Percentiles rank a stretch among this genome's conserved stretches.
Evolutionary conservation across 1,140 invertebrate genomes (phyloP).

Genomic region (Scaptomyza hsui): DNA sequence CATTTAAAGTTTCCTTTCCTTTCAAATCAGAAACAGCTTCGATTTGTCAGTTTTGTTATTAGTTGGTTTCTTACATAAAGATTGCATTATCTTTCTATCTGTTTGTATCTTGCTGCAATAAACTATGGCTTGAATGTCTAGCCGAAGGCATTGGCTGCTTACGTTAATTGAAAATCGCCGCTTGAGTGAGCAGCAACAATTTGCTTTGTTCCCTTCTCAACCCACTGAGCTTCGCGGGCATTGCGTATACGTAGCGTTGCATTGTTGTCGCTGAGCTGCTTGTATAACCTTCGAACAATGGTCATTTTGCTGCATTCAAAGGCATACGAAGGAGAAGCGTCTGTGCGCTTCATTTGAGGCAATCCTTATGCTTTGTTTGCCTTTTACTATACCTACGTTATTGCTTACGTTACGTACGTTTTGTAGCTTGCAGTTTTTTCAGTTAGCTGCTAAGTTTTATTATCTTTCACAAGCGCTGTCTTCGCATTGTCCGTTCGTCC

Average conservation of each 20-base stretch:
- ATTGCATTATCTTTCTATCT: neutral
- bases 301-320: constrained; percentile 25
- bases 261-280: constrained; percentile 31
- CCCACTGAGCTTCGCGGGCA: constrained; percentile 22
- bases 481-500: constrained; percentile 13
- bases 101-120: neutral
- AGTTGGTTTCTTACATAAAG: no score
- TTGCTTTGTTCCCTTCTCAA: constrained; percentile 36
- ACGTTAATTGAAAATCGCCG: constrained; percentile 70
- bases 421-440: constrained; percentile 59
- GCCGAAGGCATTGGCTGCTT: constrained; percentile 43
- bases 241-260: constrained; percentile 59
- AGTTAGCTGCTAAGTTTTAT: constrained; percentile 60
- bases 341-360: constrained; percentile 66
- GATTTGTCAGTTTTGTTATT: no score
- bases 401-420: constrained; percentile 44
- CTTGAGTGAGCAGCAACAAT: constrained; percentile 50
- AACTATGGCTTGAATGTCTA: constrained; percentile 4
- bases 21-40: no score
- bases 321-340: constrained; percentile 17
- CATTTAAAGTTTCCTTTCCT: no score
- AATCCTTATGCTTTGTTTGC: constrained; percentile 69
- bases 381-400: constrained; percentile 11
- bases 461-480: constrained; percentile 43
- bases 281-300: constrained; percentile 23